Evolutionary conservation across 2,797 vertebrate species (phyloP), one percentile per base, ranked within the genome.

Genomic region (Enteromius thamalakanensis): DNA sequence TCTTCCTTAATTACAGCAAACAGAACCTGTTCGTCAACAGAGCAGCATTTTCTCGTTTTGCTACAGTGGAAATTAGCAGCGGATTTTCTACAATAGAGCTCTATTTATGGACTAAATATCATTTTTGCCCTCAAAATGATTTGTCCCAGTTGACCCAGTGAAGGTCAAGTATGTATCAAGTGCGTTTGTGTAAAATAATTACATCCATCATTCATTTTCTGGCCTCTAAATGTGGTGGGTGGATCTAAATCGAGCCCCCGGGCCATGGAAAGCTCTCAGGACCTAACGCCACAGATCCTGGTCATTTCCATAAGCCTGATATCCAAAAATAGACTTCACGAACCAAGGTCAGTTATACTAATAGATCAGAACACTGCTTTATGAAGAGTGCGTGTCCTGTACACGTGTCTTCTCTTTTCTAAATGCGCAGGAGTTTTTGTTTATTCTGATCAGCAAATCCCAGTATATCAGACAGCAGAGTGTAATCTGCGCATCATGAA

Each of bases 131-230:
- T 81, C 68, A 72, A 62, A 71, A 81, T 62, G 45, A 81, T 81
- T 72, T 4, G 37, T 70, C 68, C 47, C 68, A 47, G 68, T 71
- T 72, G 68, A 81, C 55, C 19, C 79, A 32, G 40, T 11, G 42
- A 42, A 74, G 79, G 70, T 81, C 79, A 81, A 72, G 69, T 72
- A 34, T 51, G 42, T 74, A 74, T 74, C 55, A 72, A 72, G 79
- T 64, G 68, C 69, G 29, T 60, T 64, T 34, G 55, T 51, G 69
- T 64, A 74, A 74, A 84, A 84, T 79, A 84, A 76, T 80, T 60
- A 85, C 84, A 87, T 87, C 51, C 68, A 81, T 85, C 81, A 81
- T 85, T 85, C 62, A 78, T 83, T 85, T 53, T 58, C 72, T 75
- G 81, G 81, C 82, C 81, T 80, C 74, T 37, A 29, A 85, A 86